Base-by-base conservation (phyloP, 1,140 invertebrate species). In the Chironomus tepperi region DNA sequence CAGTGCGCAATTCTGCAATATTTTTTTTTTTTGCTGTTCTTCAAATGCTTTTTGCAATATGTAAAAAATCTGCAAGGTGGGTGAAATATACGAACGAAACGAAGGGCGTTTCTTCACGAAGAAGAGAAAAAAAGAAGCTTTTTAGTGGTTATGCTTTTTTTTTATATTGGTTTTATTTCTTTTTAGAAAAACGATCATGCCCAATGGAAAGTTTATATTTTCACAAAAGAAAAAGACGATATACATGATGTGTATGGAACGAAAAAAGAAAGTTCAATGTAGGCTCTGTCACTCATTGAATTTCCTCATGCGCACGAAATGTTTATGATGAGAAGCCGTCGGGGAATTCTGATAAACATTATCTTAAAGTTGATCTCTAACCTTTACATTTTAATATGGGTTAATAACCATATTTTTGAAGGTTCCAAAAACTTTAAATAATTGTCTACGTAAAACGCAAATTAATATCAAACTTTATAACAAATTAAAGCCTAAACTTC, bases 181-280 rank as follows among this genome's bases (percentile, higher is more conserved):
- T 70, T 70, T 18, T 70, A 70, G 65, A 19, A 70, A 70, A 19
- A 70, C 65, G 65, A 70, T 70, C 65, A 70, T 70, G 65, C 65
- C 65, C 65, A 70, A 19, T 70, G 65, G 65, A 70, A 70, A 70
- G 65, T 70, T 70, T 70, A 70, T 70, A 19, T 70, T 21, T 19
- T 57, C 65, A 18, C 18, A 70, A 18, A 70, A 21, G 8, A 19
- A 6, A 70, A 70, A 70, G n/a, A 67, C 8, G 7, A 16, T 67
- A 67, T 16, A 7, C 7, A 67, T 7, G n/a, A 67, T 67, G 64
- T 67, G 15, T 47, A 10, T 9, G 15, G 43, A 57, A 57, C 65
- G 65, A 70, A 70, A 19, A 70, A 21, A 70, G 16, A 70, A 19
- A 70, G 65, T 18, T 10, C n/a, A 19, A 19, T 70, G 18, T 70